Base-by-base conservation (phyloP, 2,113 vertebrate genomes). In the Scomber colias region DNA sequence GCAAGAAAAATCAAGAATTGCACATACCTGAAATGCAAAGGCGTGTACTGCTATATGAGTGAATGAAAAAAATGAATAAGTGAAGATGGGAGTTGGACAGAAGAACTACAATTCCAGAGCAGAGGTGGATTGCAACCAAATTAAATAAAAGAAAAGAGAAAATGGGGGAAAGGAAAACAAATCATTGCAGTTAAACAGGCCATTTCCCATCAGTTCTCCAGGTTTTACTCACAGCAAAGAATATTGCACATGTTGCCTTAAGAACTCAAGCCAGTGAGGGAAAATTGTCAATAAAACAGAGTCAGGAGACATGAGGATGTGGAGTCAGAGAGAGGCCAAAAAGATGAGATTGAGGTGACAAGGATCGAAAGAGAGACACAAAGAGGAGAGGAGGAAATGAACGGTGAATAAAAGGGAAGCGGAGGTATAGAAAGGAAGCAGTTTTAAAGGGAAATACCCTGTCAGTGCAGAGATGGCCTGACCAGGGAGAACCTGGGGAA, bases 221-320 rank as follows among this genome's bases (percentile, higher is more conserved):
- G 45, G 9, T 48, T 82, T 71, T 56, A 54, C 35, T 62, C 30
- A 44, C 46, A 53, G 68, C 59, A 53, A 65, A 76, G 67, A 86
- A 70, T 86, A 87, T 69, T 85, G 82, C 84, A 81, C 75, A 82
- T 30, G 24, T 77, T 60, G 77, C 63, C 53, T 77, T 71, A 53
- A 72, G 31, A 51, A 40, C 50, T 68, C 30, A 53, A 51, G n/a
- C 60, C 59, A 61, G n/a, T 30, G 21, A 51, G 62, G 45, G 57
- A 40, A 75, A 73, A 75, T 14, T n/a, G 67, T 79, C 75, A 87
- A 85, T 83, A 78, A 70, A 65, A 35, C 40, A 2, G 46, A 48
- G 65, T 55, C 12, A 79, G 50, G 60, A 57, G 64, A 68, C 19
- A 31, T 50, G 17, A 17, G n/a, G 4, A 17, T 5, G 11, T 11